These are phyloP conservation scores for Poeciliopsis turneri DNA, from an alignment of 2,797 vertebrate genomes.

Conservation along the genomic window DNA sequence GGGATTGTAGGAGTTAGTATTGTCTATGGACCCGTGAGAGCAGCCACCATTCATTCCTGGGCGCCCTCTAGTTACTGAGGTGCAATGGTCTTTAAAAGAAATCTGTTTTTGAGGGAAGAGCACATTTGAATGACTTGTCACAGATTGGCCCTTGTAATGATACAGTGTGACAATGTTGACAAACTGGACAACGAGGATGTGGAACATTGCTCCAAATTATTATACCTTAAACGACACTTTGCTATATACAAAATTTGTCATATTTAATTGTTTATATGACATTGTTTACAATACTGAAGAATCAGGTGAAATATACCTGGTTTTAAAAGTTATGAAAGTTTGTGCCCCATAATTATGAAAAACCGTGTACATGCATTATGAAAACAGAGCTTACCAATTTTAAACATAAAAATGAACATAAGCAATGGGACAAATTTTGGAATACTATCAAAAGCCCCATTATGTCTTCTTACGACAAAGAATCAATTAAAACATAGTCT, in stretches of 20 bases:
- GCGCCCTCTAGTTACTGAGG: conserved; percentile 75
- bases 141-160: conserved; percentile 49
- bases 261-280: no score
- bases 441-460: background rate
- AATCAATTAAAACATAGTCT: background rate
- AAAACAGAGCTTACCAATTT: no score
- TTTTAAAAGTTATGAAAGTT: background rate
- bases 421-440: background rate
- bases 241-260: no score
- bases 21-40: conserved; percentile 72
- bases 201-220: conserved; percentile 29
- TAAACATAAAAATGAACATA: no score
- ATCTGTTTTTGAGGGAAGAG: conserved; percentile 57
- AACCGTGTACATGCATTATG: background rate
- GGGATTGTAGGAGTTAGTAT: conserved; percentile 77
- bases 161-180: conserved; percentile 54
- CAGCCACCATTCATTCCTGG: conserved; percentile 71
- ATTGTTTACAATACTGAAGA: background rate
- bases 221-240: conserved; percentile 1
- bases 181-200: conserved; percentile 45
- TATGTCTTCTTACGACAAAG: background rate
- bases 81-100: conserved; percentile 69
- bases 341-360: background rate
- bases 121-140: conserved; percentile 57
- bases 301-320: background rate